phyloP scores from a whole-genome alignment of 2,888 invertebrate genomes.

The Parnassius apollo region DNA sequence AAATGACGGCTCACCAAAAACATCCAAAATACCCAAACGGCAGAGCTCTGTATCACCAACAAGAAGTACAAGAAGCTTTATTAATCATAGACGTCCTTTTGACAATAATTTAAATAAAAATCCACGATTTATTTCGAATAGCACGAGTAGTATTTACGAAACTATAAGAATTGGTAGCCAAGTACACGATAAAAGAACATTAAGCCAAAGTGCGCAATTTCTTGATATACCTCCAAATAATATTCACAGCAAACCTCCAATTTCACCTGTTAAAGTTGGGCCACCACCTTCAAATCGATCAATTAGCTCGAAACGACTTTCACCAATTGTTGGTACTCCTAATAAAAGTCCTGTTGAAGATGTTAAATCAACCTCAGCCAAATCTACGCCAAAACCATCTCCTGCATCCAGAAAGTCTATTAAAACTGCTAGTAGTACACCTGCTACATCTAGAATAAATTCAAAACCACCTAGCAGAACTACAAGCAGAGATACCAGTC shows the following conservation, averaged over 20 bases:
- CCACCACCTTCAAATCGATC: constrained; percentile 72
- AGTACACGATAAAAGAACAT: constrained; percentile 62
- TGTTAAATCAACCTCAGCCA: constrained; percentile 57
- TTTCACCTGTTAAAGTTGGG: constrained; percentile 69
- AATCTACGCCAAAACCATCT: constrained; percentile 54
- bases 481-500: constrained; percentile 66
- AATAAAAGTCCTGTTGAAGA: constrained; percentile 73
- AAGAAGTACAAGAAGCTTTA: constrained; percentile 45
- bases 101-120: constrained; percentile 56
- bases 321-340: constrained; percentile 76
- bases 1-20: constrained; percentile 71
- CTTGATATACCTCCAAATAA: constrained; percentile 58
- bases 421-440: constrained; percentile 61
- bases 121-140: constrained; percentile 70
- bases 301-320: constrained; percentile 70
- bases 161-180: constrained; percentile 66
- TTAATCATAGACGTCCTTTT: constrained; percentile 45
- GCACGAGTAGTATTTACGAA: constrained; percentile 75
- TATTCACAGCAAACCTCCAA: constrained; percentile 74
- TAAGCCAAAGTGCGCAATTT: constrained; percentile 69
- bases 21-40: constrained; percentile 74
- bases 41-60: constrained; percentile 72
- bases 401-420: constrained; percentile 51
- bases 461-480: constrained; percentile 70
- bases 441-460: constrained; percentile 67